Conservation (phyloP, 1,140 invertebrate species). For the Leptoteleia sp. region DNA sequence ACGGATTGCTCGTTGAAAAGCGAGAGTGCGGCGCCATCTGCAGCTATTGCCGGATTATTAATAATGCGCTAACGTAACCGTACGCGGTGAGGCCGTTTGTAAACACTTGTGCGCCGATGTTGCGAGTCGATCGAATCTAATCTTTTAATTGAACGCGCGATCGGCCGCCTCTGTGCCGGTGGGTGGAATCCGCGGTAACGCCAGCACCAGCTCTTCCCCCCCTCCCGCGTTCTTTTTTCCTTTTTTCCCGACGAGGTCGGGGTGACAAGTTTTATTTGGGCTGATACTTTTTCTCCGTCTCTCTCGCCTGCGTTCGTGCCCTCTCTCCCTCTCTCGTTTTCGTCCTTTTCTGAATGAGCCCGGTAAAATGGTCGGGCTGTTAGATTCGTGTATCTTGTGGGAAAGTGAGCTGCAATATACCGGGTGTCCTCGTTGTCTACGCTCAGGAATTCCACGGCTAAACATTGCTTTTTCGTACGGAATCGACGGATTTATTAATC, state of each 20-base stretch:
- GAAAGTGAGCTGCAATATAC: constrained; percentile 55
- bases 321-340: constrained; percentile 22
- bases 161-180: constrained; percentile 16
- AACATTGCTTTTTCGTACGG: constrained; percentile 14
- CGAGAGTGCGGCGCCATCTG: constrained; percentile 53
- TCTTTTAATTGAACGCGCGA: constrained; percentile 37
- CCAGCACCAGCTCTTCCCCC: too few relatives aligned
- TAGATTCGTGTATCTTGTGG: constrained; percentile 59
- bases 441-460: constrained; percentile 4
- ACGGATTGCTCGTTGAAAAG: constrained; percentile 21
- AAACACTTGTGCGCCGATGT: constrained; percentile 29
- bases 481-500: too few relatives aligned
- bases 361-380: constrained; percentile 51
- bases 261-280: constrained; percentile 44
- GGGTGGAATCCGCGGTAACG: constrained; percentile 25
- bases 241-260: constrained; percentile 14
- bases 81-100: constrained; percentile 16
- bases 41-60: constrained; percentile 38
- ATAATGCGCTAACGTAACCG: constrained; percentile 49
- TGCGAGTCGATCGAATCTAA: constrained; percentile 20
- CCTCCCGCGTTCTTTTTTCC: too few relatives aligned
- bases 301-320: background rate
- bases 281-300: constrained; percentile 11
- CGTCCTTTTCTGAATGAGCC: constrained; percentile 55
- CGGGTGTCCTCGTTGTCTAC: constrained; percentile 20